These are phyloP conservation scores for Rallus crepitans DNA, from an alignment of 2,797 vertebrate species.

Conservation along the genomic window DNA sequence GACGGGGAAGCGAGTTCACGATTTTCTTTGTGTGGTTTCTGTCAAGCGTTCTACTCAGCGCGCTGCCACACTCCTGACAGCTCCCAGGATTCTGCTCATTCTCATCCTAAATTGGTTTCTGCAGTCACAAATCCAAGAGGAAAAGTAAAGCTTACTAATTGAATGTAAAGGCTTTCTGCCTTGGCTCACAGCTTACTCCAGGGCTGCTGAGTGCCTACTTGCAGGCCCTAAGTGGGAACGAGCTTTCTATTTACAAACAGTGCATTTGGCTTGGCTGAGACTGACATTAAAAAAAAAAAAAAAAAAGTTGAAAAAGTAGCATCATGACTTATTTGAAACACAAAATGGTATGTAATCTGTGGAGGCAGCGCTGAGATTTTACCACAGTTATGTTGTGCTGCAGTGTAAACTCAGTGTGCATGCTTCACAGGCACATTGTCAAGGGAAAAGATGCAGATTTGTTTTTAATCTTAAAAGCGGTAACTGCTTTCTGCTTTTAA, in stretches of 20 bases:
- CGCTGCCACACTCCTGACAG: neutral
- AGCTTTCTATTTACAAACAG: slow-evolving; percentile 23
- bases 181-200: neutral
- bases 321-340: neutral
- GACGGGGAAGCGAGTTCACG: neutral
- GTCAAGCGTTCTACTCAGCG: neutral
- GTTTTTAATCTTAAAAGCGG: neutral
- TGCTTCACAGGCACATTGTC: neutral
- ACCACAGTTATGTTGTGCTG: neutral
- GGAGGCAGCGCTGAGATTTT: neutral
- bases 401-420: neutral
- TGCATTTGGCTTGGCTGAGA: neutral
- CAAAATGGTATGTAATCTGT: neutral
- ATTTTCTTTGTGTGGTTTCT: slow-evolving; percentile 25
- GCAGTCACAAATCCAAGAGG: slow-evolving; percentile 35
- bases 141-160: slow-evolving; percentile 42
- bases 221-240: neutral
- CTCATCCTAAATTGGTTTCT: slow-evolving; percentile 52
- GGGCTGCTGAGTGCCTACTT: neutral
- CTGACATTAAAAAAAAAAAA: neutral
- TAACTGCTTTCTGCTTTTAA: neutral
- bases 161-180: slow-evolving; percentile 37
- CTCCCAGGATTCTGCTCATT: slow-evolving; percentile 32
- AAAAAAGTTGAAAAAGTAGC: neutral
- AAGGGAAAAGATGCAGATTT: neutral